Evolutionary conservation across 2,888 invertebrate species (phyloP), one percentile per base, ranked within the genome.

Genomic region (Leucoptera coffeella): DNA sequence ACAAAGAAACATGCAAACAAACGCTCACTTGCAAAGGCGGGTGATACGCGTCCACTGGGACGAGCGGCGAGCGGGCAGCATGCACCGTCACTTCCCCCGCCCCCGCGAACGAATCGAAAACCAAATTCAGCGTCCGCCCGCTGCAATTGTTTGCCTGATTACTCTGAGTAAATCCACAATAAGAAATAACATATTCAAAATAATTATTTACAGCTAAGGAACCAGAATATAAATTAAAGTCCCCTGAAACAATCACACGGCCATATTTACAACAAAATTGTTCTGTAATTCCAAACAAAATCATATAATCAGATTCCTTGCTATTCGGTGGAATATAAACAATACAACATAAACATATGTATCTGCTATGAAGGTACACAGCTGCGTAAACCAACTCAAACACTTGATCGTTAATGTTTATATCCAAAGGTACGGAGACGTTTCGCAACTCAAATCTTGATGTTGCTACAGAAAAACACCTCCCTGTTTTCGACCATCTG

Each of bases 391-490:
- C n/a, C n/a, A n/a, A n/a, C n/a, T n/a, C 6, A 36, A n/a, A n/a
- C n/a, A n/a, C n/a, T n/a, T n/a, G n/a, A n/a, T n/a, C n/a, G n/a
- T n/a, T n/a, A n/a, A n/a, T 25, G 20, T 22, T 21, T 4, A 30
- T 27, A 17, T 32, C 15, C 9, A 22, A 14, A 4, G 25, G 27
- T 9, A 35, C 24, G 15, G 25, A 15, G 19, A 32, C 28, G 15
- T 14, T 24, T 5, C 32, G 29, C 22, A 33, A 21, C 22, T 33
- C 31, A 22, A 33, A 35, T 15, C 32, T 29, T 20, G 27, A 31
- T 32, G 33, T 32, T 31, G 35, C 34, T 30, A 37, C 37, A 10
- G 34, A 12, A 30, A 27, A 23, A 27, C 29, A 32, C n/a, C n/a
- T n/a, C n/a, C n/a, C n/a, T n/a, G n/a, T n/a, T n/a, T n/a, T n/a